These are phyloP conservation scores for Aleiodes sp. DNA, from an alignment of 1,140 invertebrate species.

Conservation along the genomic window DNA sequence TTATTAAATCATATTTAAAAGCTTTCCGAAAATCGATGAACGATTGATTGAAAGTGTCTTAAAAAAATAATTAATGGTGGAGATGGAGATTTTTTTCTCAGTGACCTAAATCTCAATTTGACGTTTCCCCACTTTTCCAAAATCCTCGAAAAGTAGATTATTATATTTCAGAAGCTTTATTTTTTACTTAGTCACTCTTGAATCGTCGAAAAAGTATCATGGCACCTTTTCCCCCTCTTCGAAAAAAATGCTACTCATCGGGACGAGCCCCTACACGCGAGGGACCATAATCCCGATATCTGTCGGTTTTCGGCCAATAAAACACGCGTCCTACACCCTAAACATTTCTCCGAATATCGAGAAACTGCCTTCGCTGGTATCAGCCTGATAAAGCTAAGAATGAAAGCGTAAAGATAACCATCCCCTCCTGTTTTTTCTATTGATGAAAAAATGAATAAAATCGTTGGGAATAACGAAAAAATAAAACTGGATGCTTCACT, in stretches of 20 bases:
- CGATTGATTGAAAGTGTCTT: no score
- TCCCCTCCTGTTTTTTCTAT: slow-evolving; percentile 40
- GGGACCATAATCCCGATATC: slow-evolving; percentile 66
- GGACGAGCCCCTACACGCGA: slow-evolving; percentile 29
- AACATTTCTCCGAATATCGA: slow-evolving; percentile 25
- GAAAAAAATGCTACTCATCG: neutral
- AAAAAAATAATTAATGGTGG: no score
- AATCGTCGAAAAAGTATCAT: neutral
- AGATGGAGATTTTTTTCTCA: no score
- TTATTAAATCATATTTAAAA: no score
- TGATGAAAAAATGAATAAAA: neutral
- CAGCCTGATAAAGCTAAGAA: slow-evolving; percentile 57
- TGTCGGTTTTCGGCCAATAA: slow-evolving; percentile 68
- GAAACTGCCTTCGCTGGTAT: slow-evolving; percentile 53
- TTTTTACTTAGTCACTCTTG: no score
- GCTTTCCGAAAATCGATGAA: no score
- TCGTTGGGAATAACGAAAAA: neutral
- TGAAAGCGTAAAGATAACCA: slow-evolving; percentile 56
- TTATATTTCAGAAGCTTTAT: no score
- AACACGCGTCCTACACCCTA: slow-evolving; percentile 58
- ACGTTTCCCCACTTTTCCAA: no score
- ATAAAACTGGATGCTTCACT: neutral
- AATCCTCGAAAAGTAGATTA: no score
- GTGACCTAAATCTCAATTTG: no score
- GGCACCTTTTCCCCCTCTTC: neutral